phyloP scores from a whole-genome alignment of 2,797 vertebrate genomes.

The Acanthurus lineatus region DNA sequence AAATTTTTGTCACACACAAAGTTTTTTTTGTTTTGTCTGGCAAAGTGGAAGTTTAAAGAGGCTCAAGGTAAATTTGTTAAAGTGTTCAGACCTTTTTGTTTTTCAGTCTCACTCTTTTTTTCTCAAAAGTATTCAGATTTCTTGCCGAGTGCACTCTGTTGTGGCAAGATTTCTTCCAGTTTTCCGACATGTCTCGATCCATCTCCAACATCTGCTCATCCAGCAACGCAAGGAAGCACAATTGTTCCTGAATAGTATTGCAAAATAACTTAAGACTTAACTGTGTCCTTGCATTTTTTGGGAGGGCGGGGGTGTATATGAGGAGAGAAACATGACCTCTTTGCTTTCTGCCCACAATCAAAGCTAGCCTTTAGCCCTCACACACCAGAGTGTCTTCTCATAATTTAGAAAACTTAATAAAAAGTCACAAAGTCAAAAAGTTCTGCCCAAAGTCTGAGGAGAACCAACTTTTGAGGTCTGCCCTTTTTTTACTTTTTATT shows the following conservation, averaged over 20 bases:
- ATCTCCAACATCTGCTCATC: not conserved
- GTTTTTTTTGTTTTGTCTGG: slow-evolving; percentile 2
- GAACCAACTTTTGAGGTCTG: not conserved
- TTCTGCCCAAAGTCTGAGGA: not conserved
- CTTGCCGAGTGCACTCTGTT: not conserved
- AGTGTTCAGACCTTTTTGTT: no score
- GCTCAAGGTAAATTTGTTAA: not conserved
- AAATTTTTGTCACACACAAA: not conserved
- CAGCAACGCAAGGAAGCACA: not conserved
- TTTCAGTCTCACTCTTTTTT: not conserved
- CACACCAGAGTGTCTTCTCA: not conserved
- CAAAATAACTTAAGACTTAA: not conserved
- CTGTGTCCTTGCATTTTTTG: not conserved
- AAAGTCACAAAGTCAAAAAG: not conserved
- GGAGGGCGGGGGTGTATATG: not conserved
- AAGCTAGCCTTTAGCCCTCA: not conserved
- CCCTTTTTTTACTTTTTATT: not conserved
- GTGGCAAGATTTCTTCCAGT: not conserved
- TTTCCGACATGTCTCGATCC: not conserved
- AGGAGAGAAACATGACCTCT: not conserved
- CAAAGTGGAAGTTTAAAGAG: not conserved
- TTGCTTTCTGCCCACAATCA: not conserved
- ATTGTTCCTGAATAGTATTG: not conserved
- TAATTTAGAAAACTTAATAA: not conserved
- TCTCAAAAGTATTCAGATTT: not conserved